phyloP scores from a whole-genome alignment of 2,113 vertebrate genomes.

The Budorcas taxicolor region DNA sequence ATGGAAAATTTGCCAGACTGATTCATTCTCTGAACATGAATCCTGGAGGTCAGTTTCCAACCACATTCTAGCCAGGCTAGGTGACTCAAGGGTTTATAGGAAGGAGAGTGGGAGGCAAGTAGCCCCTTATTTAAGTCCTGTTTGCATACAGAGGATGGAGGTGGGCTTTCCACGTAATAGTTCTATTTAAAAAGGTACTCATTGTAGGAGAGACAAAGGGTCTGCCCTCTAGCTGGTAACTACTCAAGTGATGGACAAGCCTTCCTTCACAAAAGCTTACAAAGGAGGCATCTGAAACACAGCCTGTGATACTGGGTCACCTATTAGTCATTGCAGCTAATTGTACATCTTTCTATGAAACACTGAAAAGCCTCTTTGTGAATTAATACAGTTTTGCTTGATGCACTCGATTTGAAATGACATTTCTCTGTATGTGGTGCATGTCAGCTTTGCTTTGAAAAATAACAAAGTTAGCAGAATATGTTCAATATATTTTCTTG shows the following conservation, averaged over 20 bases:
- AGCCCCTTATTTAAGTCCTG: constrained; percentile 25
- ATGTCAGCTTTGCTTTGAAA: constrained; percentile 81
- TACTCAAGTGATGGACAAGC: constrained; percentile 51
- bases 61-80: background rate
- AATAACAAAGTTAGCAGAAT: constrained; percentile 77
- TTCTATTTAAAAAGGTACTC: constrained; percentile 44
- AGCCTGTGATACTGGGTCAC: constrained; percentile 66
- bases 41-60: background rate
- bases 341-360: constrained; percentile 74
- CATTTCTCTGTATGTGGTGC: constrained; percentile 79
- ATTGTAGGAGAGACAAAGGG: constrained; percentile 36
- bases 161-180: constrained; percentile 12
- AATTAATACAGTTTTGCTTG: constrained; percentile 79
- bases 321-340: constrained; percentile 72
- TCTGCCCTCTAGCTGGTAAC: constrained; percentile 63
- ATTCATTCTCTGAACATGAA: background rate
- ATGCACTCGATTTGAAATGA: constrained; percentile 71
- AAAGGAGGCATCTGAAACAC: constrained; percentile 61
- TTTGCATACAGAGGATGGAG: constrained; percentile 28
- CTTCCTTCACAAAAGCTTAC: constrained; percentile 64
- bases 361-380: constrained; percentile 78
- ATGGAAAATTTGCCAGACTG: background rate
- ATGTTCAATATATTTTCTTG: constrained; percentile 82
- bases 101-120: background rate
- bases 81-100: background rate